phyloP scores from a whole-genome alignment of 2,888 invertebrate species.

The Strigamia maritima region DNA sequence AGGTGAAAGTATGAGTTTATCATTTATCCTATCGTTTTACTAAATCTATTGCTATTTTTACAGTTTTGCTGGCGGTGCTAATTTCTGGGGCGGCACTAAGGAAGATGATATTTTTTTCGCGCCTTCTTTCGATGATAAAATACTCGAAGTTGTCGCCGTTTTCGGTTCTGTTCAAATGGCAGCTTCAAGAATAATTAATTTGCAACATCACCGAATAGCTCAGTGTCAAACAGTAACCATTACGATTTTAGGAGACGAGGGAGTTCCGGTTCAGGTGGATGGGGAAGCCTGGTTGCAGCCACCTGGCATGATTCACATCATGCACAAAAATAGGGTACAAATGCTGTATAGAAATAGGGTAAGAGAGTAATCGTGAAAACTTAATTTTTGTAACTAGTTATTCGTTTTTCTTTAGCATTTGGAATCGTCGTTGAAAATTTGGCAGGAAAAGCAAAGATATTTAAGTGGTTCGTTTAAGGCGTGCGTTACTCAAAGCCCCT shows the following conservation, averaged over 20 bases:
- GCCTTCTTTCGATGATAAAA: conserved; percentile 92
- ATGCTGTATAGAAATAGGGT: conserved; percentile 88
- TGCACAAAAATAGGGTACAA: conserved; percentile 95
- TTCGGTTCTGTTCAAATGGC: conserved; percentile 98
- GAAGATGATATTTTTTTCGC: conserved; percentile 87
- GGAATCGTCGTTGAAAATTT: conserved; percentile 81
- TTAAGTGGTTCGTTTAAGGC: conserved; percentile 36
- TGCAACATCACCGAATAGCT: conserved; percentile 94
- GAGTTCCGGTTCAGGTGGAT: conserved; percentile 93
- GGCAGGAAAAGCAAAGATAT: conserved; percentile 74
- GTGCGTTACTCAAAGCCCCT: conserved; percentile 45
- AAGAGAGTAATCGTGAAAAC: no score
- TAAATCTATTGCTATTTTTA: no score
- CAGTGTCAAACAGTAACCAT: conserved; percentile 93
- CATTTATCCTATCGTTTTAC: neutral
- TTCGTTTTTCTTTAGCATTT: conserved; percentile 59
- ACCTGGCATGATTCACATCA: conserved; percentile 90
- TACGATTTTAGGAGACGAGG: conserved; percentile 80
- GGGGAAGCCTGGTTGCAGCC: conserved; percentile 98
- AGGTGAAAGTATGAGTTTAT: conserved; percentile 56
- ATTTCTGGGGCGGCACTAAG: conserved; percentile 95
- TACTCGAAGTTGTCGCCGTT: conserved; percentile 95
- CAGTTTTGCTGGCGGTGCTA: conserved; percentile 97
- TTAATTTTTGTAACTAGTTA: no score
- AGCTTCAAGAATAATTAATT: conserved; percentile 86